Conservation (phyloP, 2,113 vertebrate species). For the Rattus rattus region DNA sequence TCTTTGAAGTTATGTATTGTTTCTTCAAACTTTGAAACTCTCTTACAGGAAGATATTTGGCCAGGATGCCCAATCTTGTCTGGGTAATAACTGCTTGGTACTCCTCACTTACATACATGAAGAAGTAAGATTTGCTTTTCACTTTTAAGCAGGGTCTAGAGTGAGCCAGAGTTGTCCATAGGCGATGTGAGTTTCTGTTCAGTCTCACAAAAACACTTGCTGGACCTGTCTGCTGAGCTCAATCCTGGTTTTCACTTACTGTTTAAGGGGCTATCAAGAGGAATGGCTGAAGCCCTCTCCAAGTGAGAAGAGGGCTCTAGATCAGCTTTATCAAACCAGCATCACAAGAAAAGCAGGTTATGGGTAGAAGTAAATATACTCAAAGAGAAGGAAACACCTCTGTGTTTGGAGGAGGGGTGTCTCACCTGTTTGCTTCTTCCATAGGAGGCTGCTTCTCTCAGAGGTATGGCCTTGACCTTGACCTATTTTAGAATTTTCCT, state of each 20-base stretch:
- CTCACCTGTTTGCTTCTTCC: background rate
- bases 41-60: background rate
- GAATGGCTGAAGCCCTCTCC: background rate
- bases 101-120: background rate
- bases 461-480: background rate
- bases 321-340: background rate
- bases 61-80: slow-evolving; percentile 14
- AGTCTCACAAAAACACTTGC: background rate
- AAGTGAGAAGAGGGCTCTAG: background rate
- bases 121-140: background rate
- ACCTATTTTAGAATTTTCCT: background rate
- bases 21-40: background rate
- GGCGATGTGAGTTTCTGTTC: background rate
- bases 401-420: background rate
- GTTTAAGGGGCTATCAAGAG: background rate
- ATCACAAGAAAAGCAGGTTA: background rate
- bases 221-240: background rate
- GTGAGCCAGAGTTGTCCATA: background rate
- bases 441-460: background rate
- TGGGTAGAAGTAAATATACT: background rate
- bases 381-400: background rate
- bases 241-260: background rate
- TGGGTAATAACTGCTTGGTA: background rate
- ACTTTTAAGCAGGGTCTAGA: background rate
- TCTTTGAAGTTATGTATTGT: background rate